Conservation (phyloP, 2,888 invertebrate species). For the Acheta domesticus region DNA sequence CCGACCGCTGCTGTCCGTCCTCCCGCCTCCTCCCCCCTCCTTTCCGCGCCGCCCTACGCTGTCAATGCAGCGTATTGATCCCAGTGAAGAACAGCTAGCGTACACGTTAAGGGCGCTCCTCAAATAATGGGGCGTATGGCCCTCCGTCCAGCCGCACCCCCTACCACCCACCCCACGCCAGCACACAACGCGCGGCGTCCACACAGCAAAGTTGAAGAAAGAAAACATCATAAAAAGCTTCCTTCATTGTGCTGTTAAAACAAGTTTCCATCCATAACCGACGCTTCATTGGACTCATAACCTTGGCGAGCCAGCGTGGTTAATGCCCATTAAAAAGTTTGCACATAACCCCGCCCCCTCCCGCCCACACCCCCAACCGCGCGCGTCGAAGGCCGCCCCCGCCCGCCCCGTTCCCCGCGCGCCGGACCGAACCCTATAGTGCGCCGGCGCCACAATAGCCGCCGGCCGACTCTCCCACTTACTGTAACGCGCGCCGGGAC, state of each 20-base stretch:
- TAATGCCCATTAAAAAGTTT: constrained; percentile 24
- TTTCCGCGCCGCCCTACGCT: background rate
- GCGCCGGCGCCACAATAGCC: background rate
- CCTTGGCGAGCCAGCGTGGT: constrained; percentile 5
- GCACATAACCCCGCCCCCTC: background rate
- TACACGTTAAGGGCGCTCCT: background rate
- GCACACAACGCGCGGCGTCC: background rate
- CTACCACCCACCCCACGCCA: too few species aligned
- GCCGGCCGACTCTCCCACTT: background rate
- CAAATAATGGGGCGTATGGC: background rate
- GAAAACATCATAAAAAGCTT: constrained; percentile 6
- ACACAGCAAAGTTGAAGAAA: background rate
- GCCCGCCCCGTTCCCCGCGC: background rate
- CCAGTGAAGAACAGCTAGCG: background rate
- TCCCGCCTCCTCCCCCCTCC: background rate
- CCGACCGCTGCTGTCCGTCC: background rate
- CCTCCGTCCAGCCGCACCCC: background rate
- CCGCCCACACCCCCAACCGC: background rate
- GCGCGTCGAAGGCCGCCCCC: background rate
- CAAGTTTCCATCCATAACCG: constrained; percentile 19
- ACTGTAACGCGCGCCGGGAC: background rate
- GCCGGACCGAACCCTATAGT: too few species aligned
- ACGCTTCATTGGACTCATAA: constrained; percentile 18
- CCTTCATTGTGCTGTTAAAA: constrained; percentile 12
- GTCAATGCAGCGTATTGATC: constrained; percentile 3